Evolutionary conservation across 2,113 vertebrate species (phyloP), one percentile per base, ranked within the genome.

Genomic region (Caretta caretta): DNA sequence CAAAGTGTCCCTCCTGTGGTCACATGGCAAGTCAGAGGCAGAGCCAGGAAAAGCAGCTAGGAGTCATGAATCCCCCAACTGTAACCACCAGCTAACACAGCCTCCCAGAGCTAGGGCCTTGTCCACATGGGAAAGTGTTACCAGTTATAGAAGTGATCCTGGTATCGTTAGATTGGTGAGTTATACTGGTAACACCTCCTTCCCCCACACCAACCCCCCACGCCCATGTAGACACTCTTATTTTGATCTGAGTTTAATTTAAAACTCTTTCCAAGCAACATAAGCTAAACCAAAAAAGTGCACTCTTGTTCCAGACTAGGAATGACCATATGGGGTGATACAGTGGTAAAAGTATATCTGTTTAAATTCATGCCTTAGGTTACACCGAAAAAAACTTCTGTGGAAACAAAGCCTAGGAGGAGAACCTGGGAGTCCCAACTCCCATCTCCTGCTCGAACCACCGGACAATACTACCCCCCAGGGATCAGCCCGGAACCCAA

Each of bases 71-170:
- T 62, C 13, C 31, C 14, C 35, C 46, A 57, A 82, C 22, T 84
- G 75, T 78, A 31, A 16, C 1, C 50, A 53, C 82, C 46, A 91
- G 35, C 56, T 11, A 22, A 2, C 29, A 10, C 38, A 24, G 19
- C 5, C 2, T 8, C 12, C 35, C 72, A 59, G 4, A 92, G 13
- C 16, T 9, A 27, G 76, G 16, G 46, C 14, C 42, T 9, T 27
- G 3, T 29, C 25, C 80, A 35, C 0, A 0, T 1, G 17, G n/a
- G n/a, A 72, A 49, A 38, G 53, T 5, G 24, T 50, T n/a, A 0
- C 8, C 24, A 1, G 1, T 10, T 0, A 46, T 3, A 0, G 10
- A 0, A 0, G 59, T 3, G 0, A 57, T 57, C 27, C 5, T 27
- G 25, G 56, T 57, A 57, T 25, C 3, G 56, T 57, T 57, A 57